These are phyloP conservation scores for Microtus montanus DNA, from an alignment of 2,113 vertebrate species.

Conservation along the genomic window DNA sequence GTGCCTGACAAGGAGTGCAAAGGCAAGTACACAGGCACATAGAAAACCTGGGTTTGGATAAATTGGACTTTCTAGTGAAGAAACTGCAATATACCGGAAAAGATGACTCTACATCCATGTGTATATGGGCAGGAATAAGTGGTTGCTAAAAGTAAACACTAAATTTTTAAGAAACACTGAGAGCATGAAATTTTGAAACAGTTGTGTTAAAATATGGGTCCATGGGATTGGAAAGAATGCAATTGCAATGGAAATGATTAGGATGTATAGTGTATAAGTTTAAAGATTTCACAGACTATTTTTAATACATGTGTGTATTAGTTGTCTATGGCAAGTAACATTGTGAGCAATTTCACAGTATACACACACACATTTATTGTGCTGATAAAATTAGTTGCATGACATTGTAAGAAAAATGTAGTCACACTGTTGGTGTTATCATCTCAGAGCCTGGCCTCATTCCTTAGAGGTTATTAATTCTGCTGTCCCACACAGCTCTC, in stretches of 20 bases:
- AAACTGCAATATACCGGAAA: background rate
- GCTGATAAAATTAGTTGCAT: background rate
- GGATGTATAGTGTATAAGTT: background rate
- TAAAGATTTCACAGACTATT: background rate
- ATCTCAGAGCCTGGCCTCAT: background rate
- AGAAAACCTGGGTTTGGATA: background rate
- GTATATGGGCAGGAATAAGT: background rate
- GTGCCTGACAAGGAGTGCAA: no score
- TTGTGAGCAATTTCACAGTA: background rate
- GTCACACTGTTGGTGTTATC: background rate
- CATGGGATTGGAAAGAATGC: background rate
- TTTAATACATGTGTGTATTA: background rate
- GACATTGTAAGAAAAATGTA: background rate
- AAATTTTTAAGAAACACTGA: background rate
- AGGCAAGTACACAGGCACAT: background rate
- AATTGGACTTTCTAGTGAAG: background rate
- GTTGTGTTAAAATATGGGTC: background rate
- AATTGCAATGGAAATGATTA: background rate
- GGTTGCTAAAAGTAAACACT: background rate
- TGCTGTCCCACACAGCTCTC: fast-evolving
- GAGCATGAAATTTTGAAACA: background rate
- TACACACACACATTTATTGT: no score
- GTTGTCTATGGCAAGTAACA: background rate
- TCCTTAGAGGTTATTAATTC: background rate
- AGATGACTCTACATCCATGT: background rate